These are phyloP conservation scores for Danionella dracula DNA, from an alignment of 2,797 vertebrate species.

Conservation along the genomic window DNA sequence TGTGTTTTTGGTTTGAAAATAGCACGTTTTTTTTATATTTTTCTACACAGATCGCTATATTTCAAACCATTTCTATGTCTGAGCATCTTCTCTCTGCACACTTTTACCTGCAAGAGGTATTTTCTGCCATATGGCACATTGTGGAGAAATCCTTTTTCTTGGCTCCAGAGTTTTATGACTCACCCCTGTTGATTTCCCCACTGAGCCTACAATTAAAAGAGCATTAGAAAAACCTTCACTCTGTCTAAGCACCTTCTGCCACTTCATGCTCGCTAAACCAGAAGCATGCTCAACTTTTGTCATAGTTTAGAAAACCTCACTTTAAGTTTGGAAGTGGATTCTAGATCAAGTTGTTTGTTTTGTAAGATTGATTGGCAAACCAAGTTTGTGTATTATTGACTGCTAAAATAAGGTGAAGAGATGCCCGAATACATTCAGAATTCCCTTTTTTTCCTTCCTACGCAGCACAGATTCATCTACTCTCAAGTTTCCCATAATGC, in stretches of 20 bases:
- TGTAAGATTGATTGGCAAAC: background rate
- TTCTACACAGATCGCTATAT: background rate
- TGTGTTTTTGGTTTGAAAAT: no score
- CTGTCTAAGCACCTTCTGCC: constrained; percentile 30
- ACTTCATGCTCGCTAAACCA: background rate
- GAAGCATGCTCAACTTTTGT: background rate
- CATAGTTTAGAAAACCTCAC: background rate
- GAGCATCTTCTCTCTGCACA: background rate
- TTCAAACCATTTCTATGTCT: background rate
- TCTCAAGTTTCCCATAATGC: constrained; percentile 50
- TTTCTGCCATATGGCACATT: constrained; percentile 40
- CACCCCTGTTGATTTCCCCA: constrained; percentile 28
- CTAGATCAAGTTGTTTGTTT: background rate
- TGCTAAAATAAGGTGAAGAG: background rate
- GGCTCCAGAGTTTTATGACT: constrained; percentile 44
- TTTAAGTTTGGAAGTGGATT: background rate
- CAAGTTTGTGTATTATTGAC: background rate
- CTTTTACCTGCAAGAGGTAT: constrained; percentile 9
- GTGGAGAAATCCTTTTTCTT: constrained; percentile 46
- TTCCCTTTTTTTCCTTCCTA: background rate
- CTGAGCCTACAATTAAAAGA: constrained; percentile 55
- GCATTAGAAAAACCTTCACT: constrained; percentile 52
- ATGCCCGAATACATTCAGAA: background rate
- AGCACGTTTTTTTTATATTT: no score
- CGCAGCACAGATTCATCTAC: background rate